Evolutionary conservation across 2,797 vertebrate genomes (phyloP), one percentile per base, ranked within the genome.

Genomic region (Ptychadena robeensis): DNA sequence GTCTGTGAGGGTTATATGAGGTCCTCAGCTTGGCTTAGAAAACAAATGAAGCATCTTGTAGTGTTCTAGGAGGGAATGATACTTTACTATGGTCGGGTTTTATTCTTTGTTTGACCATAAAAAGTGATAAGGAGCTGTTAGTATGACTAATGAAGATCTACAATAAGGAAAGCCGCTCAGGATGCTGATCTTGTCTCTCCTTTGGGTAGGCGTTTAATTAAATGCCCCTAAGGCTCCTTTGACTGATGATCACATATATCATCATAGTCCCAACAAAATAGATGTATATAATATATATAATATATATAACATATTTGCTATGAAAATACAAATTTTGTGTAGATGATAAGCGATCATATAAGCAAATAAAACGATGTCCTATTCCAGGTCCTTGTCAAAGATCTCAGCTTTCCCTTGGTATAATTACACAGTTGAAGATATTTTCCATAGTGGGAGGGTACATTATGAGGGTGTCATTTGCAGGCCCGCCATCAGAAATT

Each of bases 1-100:
- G 84, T 75, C 37, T 85, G 37, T n/a, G 79, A 68, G 85, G 82
- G 75, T 79, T 87, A 28, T 74, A 9, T 38, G 64, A 88, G 80
- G 48, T 70, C 83, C 82, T 85, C 28, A 14, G 79, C 83, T 88
- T 89, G 86, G 53, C 53, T 25, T 59, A n/a, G 53, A 25, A 59
- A 59, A 59, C 53, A 59, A 25, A 59, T 59, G 22, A 59, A 25
- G 22, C n/a, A n/a, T 25, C 53, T 25, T 59, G 53, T 59, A 59
- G n/a, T 9, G 22, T 59, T 59, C 9, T 25, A 59, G 10, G n/a
- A 25, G 1, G n/a, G 53, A 12, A 5, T 6, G 38, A 25, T n/a
- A n/a, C 53, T 59, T 59, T 59, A 59, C 1, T 8, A 59, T n/a
- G 53, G n/a, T 4, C 4, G 53, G 9, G n/a, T n/a, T 8, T 2